These are phyloP conservation scores for Perognathus longimembris DNA, from an alignment of 2,113 vertebrate species.

Conservation along the genomic window DNA sequence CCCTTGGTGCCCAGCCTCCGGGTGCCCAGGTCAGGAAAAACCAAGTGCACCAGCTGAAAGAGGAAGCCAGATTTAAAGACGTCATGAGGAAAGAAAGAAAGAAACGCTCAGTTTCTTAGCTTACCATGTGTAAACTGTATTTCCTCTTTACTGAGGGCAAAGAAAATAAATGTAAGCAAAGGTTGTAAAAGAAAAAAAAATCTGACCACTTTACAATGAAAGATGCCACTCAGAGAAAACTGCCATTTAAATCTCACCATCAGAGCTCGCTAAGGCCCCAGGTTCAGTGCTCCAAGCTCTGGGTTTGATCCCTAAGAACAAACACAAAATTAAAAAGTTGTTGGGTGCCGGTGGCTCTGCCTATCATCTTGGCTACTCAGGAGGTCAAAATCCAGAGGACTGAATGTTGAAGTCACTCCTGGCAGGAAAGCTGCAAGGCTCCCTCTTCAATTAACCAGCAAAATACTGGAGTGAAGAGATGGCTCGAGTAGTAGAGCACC, in stretches of 20 bases:
- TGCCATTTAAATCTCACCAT: not conserved
- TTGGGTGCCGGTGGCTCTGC: too few relatives aligned
- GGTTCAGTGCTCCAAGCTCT: too few relatives aligned
- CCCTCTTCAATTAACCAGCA: too few relatives aligned
- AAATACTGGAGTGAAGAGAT: too few relatives aligned
- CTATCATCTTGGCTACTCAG: too few relatives aligned
- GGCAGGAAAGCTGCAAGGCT: too few relatives aligned
- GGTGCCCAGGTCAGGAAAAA: slow-evolving; percentile 83
- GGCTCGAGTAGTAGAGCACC: too few relatives aligned
- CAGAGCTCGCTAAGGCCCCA: not conserved
- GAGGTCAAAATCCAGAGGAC: too few relatives aligned
- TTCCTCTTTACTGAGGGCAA: not conserved
- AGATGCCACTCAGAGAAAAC: not conserved
- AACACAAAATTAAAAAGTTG: not conserved
- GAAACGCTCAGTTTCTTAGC: not conserved
- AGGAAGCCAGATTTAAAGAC: slow-evolving; percentile 9
- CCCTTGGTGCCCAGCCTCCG: slow-evolving; percentile 83
- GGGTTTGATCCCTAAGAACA: not conserved
- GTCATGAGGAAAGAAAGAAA: not conserved
- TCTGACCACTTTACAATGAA: not conserved
- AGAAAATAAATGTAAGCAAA: not conserved
- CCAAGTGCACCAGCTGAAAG: slow-evolving; percentile 80
- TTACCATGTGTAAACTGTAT: not conserved
- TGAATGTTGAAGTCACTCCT: too few relatives aligned
- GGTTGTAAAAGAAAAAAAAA: not conserved